These are phyloP conservation scores for Mustela nigripes DNA, from an alignment of 2,113 vertebrate species.

Conservation along the genomic window DNA sequence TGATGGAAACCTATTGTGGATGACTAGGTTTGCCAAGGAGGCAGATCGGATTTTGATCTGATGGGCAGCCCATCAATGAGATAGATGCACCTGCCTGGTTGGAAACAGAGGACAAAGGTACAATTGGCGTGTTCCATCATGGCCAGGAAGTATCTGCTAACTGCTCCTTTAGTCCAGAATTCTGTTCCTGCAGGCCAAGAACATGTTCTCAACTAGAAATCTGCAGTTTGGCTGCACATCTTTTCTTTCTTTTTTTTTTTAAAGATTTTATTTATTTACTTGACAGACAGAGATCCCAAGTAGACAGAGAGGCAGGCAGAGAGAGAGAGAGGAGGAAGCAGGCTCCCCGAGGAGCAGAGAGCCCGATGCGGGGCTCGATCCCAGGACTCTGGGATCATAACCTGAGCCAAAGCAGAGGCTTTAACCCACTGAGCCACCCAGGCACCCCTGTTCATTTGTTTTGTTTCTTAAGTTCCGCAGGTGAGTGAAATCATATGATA, in stretches of 20 bases:
- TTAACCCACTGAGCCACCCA: too few relatives aligned
- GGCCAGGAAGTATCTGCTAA: conserved; percentile 90
- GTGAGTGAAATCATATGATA: not conserved
- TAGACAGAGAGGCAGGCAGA: too few relatives aligned
- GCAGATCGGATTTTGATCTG: too few relatives aligned
- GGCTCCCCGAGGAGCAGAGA: too few relatives aligned
- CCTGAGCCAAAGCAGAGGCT: too few relatives aligned
- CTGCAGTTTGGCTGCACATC: conserved; percentile 88
- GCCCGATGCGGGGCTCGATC: too few relatives aligned
- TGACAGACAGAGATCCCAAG: too few relatives aligned
- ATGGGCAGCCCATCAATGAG: too few relatives aligned
- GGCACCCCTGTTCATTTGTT: not conserved
- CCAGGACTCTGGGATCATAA: too few relatives aligned
- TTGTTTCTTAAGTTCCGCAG: not conserved
- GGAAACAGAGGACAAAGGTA: conserved; percentile 66
- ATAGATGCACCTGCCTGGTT: too few relatives aligned
- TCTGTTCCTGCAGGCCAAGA: conserved; percentile 75
- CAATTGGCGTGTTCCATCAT: conserved; percentile 91
- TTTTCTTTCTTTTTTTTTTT: not conserved
- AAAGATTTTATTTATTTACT: too few relatives aligned
- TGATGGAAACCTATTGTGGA: not conserved
- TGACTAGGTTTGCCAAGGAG: not conserved
- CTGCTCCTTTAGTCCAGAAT: not conserved
- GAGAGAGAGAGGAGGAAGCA: too few relatives aligned
- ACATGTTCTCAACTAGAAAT: conserved; percentile 88